Evolutionary conservation across 2,113 vertebrate species (phyloP).

Genomic region (Herpetotheres cachinnans): DNA sequence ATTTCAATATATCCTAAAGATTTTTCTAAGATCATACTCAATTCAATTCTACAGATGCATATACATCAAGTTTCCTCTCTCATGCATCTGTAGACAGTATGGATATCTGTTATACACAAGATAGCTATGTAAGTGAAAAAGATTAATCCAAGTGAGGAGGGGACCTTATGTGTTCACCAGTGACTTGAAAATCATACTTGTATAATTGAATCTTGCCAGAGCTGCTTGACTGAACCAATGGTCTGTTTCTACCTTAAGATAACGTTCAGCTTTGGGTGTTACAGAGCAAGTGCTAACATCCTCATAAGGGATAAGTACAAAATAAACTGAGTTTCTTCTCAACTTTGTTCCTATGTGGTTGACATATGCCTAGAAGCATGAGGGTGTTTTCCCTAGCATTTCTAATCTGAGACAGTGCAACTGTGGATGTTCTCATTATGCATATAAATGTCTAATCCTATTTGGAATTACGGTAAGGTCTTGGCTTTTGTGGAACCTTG

Average conservation of each 20-base stretch:
- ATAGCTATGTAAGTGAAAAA: neutral
- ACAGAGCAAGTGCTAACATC: neutral
- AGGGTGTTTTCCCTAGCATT: conserved; percentile 1
- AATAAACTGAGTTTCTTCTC: neutral
- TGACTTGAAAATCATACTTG: neutral
- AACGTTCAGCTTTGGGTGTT: neutral
- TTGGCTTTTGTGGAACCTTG: neutral
- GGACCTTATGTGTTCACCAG: neutral
- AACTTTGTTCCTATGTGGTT: neutral
- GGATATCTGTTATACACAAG: neutral
- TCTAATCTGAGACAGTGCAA: neutral
- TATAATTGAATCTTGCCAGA: neutral
- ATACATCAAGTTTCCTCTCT: neutral
- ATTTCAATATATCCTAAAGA: neutral
- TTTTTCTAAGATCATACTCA: neutral
- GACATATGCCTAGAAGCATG: neutral
- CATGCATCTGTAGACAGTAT: neutral
- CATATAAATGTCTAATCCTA: conserved; percentile 38
- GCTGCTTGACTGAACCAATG: neutral
- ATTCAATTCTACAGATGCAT: neutral
- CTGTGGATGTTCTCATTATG: conserved; percentile 31
- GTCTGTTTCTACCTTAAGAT: neutral
- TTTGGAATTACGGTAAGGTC: conserved; percentile 14
- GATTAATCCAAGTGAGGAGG: neutral
- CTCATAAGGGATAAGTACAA: neutral